Base-by-base conservation (phyloP, 2,888 invertebrate genomes). In the Odontomyia ornata region DNA sequence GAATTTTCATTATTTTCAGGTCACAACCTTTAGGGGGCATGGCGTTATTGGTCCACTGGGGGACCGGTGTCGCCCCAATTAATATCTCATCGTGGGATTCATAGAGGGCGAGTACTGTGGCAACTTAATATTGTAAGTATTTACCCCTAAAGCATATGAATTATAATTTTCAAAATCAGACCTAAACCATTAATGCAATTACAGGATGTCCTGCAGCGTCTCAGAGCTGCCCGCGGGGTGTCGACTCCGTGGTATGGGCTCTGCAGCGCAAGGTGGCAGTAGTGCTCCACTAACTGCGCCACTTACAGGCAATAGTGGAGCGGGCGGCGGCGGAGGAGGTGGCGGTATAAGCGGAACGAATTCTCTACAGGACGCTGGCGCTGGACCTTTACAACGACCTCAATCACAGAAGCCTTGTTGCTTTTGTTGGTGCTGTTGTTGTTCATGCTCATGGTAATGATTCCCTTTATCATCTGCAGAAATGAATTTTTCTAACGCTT, bases 371-470 rank as follows among this genome's bases (percentile, higher is more conserved):
- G 85, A 86, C 80, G 82, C 84, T 79, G 81, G 81, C 76, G 81
- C 80, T 78, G 83, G 80, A 76, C 87, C 84, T 80, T 85, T 83
- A 83, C 84, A 86, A 84, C 83, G 88, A 83, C 77, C 83, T 81
- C 85, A 79, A 77, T 87, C 89, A 75, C 87, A 88, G 81, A 90
- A 90, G 84, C 90, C 90, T 69, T 91, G 91, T 84, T 91, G 91
- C 84, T 89, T 91, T 82, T 91, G 91, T 82, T 91, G 90, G 90
- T 91, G 91, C 84, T 92, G 91, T 83, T 91, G 91, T 85, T 92
- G 91, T 86, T 91, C 91, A 85, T 92, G 91, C 86, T 91, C 91
- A 84, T 91, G 91, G 91, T 91, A 86, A 88, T 88, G 15, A 11
- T 27, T 64, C 7, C 5, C 5, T 36, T 36, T 36, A 36, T 36